Conservation (phyloP, 2,888 invertebrate species). For the Chymomyza caudatula region DNA sequence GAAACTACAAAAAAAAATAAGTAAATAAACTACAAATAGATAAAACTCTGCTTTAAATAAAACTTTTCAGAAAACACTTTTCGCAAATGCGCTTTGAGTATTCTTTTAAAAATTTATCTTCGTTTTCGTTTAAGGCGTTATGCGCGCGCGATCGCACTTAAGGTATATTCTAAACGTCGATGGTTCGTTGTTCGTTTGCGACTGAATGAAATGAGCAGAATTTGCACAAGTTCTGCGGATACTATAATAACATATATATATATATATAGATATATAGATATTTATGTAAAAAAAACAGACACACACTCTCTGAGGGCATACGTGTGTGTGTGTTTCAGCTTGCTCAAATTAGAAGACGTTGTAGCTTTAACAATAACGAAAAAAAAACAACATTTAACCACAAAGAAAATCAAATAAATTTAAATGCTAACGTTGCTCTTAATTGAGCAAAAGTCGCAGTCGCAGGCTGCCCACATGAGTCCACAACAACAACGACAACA, state of each 20-base stretch:
- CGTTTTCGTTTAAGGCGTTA: conserved; percentile 19
- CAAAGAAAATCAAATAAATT: conserved; percentile 63
- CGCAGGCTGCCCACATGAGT: neutral
- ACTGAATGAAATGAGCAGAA: conserved; percentile 75
- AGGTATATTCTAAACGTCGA: conserved; percentile 76
- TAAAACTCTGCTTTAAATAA: neutral
- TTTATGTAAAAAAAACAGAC: conserved; percentile 15
- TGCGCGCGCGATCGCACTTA: conserved; percentile 63
- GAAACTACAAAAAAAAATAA: neutral
- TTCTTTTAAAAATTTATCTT: conserved; percentile 32
- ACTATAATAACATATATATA: conserved; percentile 9
- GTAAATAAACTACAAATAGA: neutral
- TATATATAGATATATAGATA: conserved; percentile 1
- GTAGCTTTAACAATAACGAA: conserved; percentile 16
- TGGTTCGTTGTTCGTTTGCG: conserved; percentile 79
- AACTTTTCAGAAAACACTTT: conserved; percentile 9
- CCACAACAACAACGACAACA: conserved; percentile 4
- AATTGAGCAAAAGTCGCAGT: conserved; percentile 60
- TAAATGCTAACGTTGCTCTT: conserved; percentile 53
- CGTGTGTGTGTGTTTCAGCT: conserved; percentile 21
- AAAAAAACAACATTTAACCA: conserved; percentile 31
- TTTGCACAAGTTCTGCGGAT: conserved; percentile 44
- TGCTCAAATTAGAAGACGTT: conserved; percentile 60
- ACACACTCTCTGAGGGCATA: conserved; percentile 6
- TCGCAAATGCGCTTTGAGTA: conserved; percentile 51